Evolutionary conservation across 2,797 vertebrate genomes (phyloP), one percentile per base, ranked within the genome.

Genomic region (Acipenser oxyrinchus): DNA sequence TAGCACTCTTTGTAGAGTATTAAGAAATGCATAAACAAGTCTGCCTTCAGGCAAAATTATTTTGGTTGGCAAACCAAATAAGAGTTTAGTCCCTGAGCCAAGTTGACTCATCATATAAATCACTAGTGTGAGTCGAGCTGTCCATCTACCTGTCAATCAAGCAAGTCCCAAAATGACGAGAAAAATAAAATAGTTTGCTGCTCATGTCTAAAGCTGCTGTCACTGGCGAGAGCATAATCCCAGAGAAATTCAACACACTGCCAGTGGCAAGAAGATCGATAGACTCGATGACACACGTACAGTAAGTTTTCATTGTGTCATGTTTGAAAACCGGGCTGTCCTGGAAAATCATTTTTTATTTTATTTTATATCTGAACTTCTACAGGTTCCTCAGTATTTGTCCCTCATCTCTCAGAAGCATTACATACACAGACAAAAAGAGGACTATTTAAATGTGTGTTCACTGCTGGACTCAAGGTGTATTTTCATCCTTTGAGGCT

Each of bases 181-280:
- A 52, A 69, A 51, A 23, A 62, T 52, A 69, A 64, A 71, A 75
- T 68, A 72, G 69, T 74, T 79, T 75, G 77, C 65, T 76, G n/a
- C 37, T 68, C 70, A 4, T 1, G 12, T 76, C 72, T 68, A 72
- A 78, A 12, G 15, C 78, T 80, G 70, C 69, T 82, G 78, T 82
- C 79, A 82, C 82, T 82, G 79, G 79, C 83, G 75, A 81, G 78
- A 76, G 78, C 72, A 78, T 80, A 74, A 84, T 83, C 81, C 81
- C 69, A 71, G 71, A 72, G 77, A 82, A 76, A 62, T 73, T 71
- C 73, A 82, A 83, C 82, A 79, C 69, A 71, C 78, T 73, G 78
- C 82, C 82, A 79, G 72, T 77, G 75, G 73, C 76, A 70, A 68
- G 74, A 60, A 51, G 53, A 53, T 51, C 69, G 59, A 69, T 37